Evolutionary conservation across 2,797 vertebrate species (phyloP), one percentile per base, ranked within the genome.

Genomic region (Rhynchonycteris naso): DNA sequence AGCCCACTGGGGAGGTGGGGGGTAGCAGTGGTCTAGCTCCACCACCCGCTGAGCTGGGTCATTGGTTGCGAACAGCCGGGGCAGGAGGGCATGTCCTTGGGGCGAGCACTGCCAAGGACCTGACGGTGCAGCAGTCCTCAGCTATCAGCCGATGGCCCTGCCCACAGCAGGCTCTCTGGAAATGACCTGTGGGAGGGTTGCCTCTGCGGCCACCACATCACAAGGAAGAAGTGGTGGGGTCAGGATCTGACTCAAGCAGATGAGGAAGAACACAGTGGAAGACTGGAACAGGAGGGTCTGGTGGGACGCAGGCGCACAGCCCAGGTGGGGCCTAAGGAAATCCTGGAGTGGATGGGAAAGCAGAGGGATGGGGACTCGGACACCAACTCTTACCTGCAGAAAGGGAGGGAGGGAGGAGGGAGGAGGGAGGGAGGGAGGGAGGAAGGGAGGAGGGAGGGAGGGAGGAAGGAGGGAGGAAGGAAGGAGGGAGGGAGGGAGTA

Each of bases 1-100:
- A 0, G 22, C 22, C 50, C 0, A n/a, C n/a, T n/a, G n/a, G n/a
- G n/a, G n/a, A n/a, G 2, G 7, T 7, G 8, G 10, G 15, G 0
- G 63, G 30, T 12, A 30, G 63, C 10, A 16, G 6, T 0, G 10
- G 11, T 16, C 18, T 35, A 35, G n/a, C 16, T 16, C 50, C 10
- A 33, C 58, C 0, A 10, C 35, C 28, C 74, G 13, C 24, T 0
- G 1, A 61, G 4, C 63, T 43, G 12, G 7, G n/a, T 10, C 83
- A 1, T 19, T 28, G 26, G 54, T 14, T 33, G 22, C 10, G 28
- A 68, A 33, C 1, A 68, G 52, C 21, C 4, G 6, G 9, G 35
- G 26, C 30, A 15, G n/a, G 12, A 43, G 50, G 63, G n/a, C 58
- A 21, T 22, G 71, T 33, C 61, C 72, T 30, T 2, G 2, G 26